Conservation (phyloP, 2,888 invertebrate species). For the Drosophila pegasa region DNA sequence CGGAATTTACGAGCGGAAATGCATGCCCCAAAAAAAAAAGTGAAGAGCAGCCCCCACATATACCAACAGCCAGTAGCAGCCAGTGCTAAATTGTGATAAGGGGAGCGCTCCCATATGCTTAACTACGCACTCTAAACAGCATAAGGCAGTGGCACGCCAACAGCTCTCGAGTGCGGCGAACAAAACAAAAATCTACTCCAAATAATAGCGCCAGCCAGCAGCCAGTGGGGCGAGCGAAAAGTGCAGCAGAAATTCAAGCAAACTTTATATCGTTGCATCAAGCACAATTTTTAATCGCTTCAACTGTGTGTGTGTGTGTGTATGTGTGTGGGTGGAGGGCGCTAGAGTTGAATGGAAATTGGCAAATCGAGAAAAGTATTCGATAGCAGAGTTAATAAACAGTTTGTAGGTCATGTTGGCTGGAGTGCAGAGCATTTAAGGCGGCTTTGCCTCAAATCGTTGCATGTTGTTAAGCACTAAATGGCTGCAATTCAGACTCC, state of each 20-base stretch:
- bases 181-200: not conserved
- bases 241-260: constrained; percentile 5
- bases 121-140: constrained; percentile 18
- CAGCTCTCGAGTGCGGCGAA: constrained; percentile 9
- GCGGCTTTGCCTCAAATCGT: not conserved
- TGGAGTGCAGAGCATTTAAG: not conserved
- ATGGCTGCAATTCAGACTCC: not conserved
- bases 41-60: too few relatives aligned
- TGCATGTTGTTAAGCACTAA: constrained; percentile 6
- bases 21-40: constrained; percentile 19
- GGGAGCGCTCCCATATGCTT: constrained; percentile 28
- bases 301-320: not conserved
- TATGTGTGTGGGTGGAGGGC: not conserved
- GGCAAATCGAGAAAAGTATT: constrained; percentile 13
- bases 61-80: constrained; percentile 17
- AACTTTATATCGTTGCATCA: constrained; percentile 14
- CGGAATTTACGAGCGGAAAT: constrained; percentile 53
- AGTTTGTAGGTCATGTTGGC: constrained; percentile 4
- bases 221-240: not conserved
- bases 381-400: constrained; percentile 5
- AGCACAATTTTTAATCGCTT: constrained; percentile 51
- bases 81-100: constrained; percentile 40
- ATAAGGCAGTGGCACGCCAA: not conserved
- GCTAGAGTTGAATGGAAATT: constrained; percentile 9
- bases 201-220: not conserved